Evolutionary conservation across 2,113 vertebrate genomes (phyloP), one percentile per base, ranked within the genome.

Genomic region (Corynorhinus townsendii): DNA sequence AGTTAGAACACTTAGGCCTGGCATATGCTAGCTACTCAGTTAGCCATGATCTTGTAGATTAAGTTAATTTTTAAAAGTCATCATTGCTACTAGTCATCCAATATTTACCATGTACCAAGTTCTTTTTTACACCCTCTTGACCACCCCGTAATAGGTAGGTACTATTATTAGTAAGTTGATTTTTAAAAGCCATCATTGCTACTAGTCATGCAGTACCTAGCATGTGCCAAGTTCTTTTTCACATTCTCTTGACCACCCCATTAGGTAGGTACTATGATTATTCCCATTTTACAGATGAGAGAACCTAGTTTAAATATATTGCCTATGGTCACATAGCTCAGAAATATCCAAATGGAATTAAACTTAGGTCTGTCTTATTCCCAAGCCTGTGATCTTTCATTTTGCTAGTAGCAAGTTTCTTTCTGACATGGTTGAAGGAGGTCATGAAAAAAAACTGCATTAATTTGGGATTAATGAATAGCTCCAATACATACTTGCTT

Each of bases 401-500:
- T 89, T 93, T 80, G 26, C 38, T 94, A 56, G 17, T 47, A 84
- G 45, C 54, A 89, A 91, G 54, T 86, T 96, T 91, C 62, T 95
- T 87, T 79, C 28, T 66, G 75, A 24, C 75, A 59, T 14, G 80
- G 52, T 24, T 69, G 16, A 91, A 30, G 11, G 28, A 94, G 38
- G n/a, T 52, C 56, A 30, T 71, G 64, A 56, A 66, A 71, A 56
- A 75, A 95, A 91, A 76, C 11, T 26, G 12, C 52, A 24, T 45
- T 54, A 80, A 86, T 75, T 38, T 80, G 71, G 80, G 43, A 86
- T 89, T 56, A 77, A 86, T 4, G 6, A 3, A 76, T 8, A 80
- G 30, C 33, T 96, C 7, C 20, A 69, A 5, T 40, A n/a, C 11
- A 40, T 64, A 64, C 16, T 93, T 90, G 62, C 30, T 92, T 83